Evolutionary conservation across 2,113 vertebrate genomes (phyloP), one percentile per base, ranked within the genome.

Genomic region (Acrocephalus arundinaceus): DNA sequence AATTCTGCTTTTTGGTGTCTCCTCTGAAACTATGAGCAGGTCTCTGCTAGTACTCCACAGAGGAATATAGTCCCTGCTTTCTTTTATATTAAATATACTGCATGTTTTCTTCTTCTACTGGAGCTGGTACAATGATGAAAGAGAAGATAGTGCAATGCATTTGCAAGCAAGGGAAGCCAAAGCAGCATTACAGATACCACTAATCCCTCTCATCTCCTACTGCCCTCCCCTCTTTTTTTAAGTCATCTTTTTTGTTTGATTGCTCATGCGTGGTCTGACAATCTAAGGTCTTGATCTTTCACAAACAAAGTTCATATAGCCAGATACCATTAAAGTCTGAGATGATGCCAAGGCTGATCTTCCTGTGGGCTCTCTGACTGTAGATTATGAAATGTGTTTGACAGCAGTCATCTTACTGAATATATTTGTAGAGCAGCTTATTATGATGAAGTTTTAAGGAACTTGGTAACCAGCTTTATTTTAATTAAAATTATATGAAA

Each of bases 191-290:
- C 8, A 13, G 39, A 72, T 30, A 54, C 24, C 41, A 41, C 41
- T 78, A n/a, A 72, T 73, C 18, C 18, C 10, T 35, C 9, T 11
- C 11, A 21, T 20, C 1, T 4, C 41, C 58, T 19, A 10, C 10
- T 3, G 1, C 2, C 2, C 8, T 37, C 23, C 11, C 2, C 7
- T 13, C 5, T 51, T 48, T 43, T 39, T 57, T 31, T 27, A 2
- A 79, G 8, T 19, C 6, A 67, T 77, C 9, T 35, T 9, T 87
- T 71, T 52, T n/a, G 27, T 74, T 81, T 77, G 25, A 31, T 83
- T 79, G 55, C 43, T 86, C 4, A 8, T 90, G 21, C 9, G 2
- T 7, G 19, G 12, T 55, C 11, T 90, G 15, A 31, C 84, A 93
- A 21, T 45, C 31, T 59, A 63, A 55, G n/a, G 10, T 80, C 68